Percentiles rank a stretch among this genome's conserved stretches.
Conservation (phyloP, 2,797 vertebrate species). For the Coregonus sp. region DNA sequence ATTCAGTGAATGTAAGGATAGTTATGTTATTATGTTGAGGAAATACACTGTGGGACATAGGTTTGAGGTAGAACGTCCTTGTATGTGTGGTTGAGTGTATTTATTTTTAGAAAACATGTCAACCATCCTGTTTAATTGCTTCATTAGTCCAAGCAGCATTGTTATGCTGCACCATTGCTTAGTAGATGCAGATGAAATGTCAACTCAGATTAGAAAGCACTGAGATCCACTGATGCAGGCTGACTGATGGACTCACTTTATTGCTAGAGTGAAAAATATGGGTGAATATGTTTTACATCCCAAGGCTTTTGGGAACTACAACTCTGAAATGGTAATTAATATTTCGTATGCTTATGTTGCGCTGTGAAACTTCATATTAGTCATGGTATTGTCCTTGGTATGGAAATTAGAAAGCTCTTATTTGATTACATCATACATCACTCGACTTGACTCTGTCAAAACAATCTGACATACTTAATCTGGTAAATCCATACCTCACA, state of each 20-base stretch:
- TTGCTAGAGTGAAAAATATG: background rate
- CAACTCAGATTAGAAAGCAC: background rate
- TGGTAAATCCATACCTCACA: no score
- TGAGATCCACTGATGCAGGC: background rate
- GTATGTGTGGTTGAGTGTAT: background rate
- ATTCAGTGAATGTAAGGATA: background rate
- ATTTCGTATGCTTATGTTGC: background rate
- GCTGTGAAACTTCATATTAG: background rate
- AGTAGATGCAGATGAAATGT: no score
- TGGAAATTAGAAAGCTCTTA: background rate
- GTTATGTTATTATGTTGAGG: background rate
- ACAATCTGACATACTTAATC: no score
- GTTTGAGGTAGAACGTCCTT: background rate
- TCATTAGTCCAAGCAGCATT: background rate
- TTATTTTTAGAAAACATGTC: background rate
- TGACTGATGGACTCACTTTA: background rate
- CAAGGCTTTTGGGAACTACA: background rate
- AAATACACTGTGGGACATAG: background rate
- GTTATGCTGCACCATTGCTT: background rate
- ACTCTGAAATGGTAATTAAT: background rate
- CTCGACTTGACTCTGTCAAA: background rate
- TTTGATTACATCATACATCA: background rate
- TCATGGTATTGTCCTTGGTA: background rate
- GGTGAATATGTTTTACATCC: background rate
- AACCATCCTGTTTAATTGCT: background rate